Conservation (phyloP, 2,888 invertebrate genomes). For the Mechanitis mazaeus region DNA sequence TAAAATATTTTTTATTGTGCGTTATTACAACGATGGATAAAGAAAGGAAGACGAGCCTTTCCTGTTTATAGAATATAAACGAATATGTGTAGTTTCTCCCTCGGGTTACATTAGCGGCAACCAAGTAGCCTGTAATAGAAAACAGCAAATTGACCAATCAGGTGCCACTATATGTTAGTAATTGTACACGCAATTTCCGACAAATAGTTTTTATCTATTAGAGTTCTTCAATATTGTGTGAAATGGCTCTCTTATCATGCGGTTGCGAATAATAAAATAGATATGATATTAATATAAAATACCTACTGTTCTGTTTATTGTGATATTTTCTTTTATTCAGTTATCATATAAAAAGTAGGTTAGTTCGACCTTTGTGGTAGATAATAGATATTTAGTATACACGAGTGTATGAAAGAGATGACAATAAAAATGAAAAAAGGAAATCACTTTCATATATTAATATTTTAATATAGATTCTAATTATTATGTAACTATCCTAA, state of each 20-base stretch:
- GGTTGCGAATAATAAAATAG: not conserved
- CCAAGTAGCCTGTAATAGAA: conserved; percentile 26
- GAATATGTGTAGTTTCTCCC: conserved; percentile 17
- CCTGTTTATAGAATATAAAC: not conserved
- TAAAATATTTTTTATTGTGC: not conserved
- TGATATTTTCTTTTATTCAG: too few relatives aligned
- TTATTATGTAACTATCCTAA: not conserved
- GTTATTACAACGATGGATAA: not conserved
- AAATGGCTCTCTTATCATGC: not conserved
- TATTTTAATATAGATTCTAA: not conserved
- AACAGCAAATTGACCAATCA: conserved; percentile 29
- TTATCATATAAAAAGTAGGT: too few relatives aligned
- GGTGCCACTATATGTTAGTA: conserved; percentile 23
- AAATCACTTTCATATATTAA: too few relatives aligned
- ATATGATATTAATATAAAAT: too few relatives aligned
- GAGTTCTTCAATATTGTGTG: not conserved
- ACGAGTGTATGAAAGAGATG: too few relatives aligned
- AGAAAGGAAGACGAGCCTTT: not conserved
- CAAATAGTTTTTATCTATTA: not conserved
- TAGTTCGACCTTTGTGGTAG: too few relatives aligned
- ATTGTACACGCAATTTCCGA: conserved; percentile 14
- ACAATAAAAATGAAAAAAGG: too few relatives aligned
- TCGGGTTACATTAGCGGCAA: conserved; percentile 15
- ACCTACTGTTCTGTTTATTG: too few relatives aligned
- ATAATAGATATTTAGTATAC: too few relatives aligned